Conservation (phyloP, 2,888 invertebrate genomes). For the Pyrrhosoma nymphula region DNA sequence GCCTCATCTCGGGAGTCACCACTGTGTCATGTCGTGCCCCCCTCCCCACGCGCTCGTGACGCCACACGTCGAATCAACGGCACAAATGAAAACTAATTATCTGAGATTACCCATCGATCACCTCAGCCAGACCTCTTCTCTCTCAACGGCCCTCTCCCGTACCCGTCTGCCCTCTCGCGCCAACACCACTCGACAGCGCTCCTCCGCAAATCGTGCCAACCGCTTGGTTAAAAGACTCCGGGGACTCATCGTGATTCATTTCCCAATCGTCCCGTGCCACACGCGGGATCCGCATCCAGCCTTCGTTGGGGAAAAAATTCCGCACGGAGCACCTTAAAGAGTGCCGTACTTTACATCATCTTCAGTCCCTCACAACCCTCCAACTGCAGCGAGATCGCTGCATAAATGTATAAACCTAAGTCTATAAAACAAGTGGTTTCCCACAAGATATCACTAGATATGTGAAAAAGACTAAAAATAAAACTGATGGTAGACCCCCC, state of each 20-base stretch:
- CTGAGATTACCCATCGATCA: slow-evolving; percentile 53
- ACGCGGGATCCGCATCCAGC: not conserved
- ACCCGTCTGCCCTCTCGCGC: too few species aligned
- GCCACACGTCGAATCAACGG: slow-evolving; percentile 47
- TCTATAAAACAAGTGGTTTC: too few species aligned
- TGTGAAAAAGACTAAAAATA: too few species aligned
- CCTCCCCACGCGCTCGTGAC: slow-evolving; percentile 15
- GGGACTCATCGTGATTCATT: slow-evolving; percentile 39
- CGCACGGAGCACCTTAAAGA: too few species aligned
- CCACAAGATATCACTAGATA: too few species aligned
- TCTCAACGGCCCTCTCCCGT: not conserved
- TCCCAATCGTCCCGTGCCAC: slow-evolving; percentile 17
- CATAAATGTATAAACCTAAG: too few species aligned
- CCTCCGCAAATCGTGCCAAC: not conserved
- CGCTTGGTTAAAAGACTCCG: not conserved
- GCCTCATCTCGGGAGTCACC: slow-evolving; percentile 44
- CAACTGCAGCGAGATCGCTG: too few species aligned
- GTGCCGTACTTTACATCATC: too few species aligned
- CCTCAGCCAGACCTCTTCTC: not conserved
- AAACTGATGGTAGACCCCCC: too few species aligned
- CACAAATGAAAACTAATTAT: slow-evolving; percentile 50
- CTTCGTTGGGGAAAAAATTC: too few species aligned
- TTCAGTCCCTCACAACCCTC: too few species aligned
- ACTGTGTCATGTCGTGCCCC: slow-evolving; percentile 42
- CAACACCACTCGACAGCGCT: not conserved